A percentile compares a stretch with the other conserved stretches of the same genome.
Evolutionary conservation across 2,888 invertebrate species (phyloP).

Genomic region (Rhyacophila evoluta): DNA sequence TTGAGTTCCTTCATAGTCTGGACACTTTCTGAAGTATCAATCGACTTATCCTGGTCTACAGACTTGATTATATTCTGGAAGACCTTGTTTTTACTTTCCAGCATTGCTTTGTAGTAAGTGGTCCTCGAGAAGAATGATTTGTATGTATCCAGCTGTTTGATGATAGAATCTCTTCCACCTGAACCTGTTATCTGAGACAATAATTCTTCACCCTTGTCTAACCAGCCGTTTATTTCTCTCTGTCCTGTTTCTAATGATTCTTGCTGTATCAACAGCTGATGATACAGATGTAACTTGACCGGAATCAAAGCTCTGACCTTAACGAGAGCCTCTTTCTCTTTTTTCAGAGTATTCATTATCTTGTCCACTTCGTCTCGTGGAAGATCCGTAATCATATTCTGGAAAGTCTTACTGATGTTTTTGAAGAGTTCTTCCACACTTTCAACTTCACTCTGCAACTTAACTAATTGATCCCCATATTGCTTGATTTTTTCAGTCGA

Average conservation of each 20-base stretch:
- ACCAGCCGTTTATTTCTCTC: conserved; percentile 87
- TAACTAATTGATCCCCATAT: conserved; percentile 82
- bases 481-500: conserved; percentile 82
- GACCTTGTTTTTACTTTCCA: conserved; percentile 95
- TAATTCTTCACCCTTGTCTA: conserved; percentile 85
- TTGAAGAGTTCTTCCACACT: conserved; percentile 91
- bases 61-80: conserved; percentile 87
- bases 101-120: conserved; percentile 91
- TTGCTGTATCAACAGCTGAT: conserved; percentile 87
- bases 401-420: conserved; percentile 91
- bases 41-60: conserved; percentile 79
- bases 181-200: conserved; percentile 71
- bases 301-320: conserved; percentile 86
- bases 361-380: conserved; percentile 91
- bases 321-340: conserved; percentile 89
- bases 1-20: conserved; percentile 83
- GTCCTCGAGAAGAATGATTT: conserved; percentile 90
- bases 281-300: conserved; percentile 82
- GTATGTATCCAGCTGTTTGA: conserved; percentile 82
- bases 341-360: conserved; percentile 89
- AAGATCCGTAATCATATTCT: conserved; percentile 88
- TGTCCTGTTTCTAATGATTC: conserved; percentile 91
- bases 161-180: conserved; percentile 78
- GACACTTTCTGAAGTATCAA: conserved; percentile 79
- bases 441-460: conserved; percentile 84